A percentile compares a stretch with the other conserved stretches of the same genome.
These are phyloP conservation scores for Tapirus indicus DNA, from an alignment of 2,797 vertebrate species.

Conservation along the genomic window DNA sequence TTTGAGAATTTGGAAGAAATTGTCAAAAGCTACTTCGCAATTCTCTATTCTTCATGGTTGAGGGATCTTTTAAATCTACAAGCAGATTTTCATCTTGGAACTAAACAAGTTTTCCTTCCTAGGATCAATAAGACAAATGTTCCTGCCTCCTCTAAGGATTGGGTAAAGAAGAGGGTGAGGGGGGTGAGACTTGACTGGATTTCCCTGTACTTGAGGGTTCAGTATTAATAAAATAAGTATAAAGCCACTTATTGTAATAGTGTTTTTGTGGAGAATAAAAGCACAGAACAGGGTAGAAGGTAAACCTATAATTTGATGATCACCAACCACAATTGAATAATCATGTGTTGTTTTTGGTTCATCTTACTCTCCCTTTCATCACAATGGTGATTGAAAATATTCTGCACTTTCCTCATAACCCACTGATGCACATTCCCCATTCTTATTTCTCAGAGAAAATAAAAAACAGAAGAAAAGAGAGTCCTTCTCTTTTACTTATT, in stretches of 20 bases:
- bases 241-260: neutral
- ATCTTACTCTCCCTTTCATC: neutral
- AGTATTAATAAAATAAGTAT: neutral
- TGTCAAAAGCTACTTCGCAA: neutral
- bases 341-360: neutral
- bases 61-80: slow-evolving; percentile 5
- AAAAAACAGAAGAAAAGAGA: neutral
- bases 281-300: neutral
- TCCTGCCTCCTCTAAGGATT: neutral
- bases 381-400: neutral
- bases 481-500: neutral
- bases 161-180: neutral
- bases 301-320: neutral
- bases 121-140: neutral
- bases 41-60: neutral
- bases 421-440: fast-evolving
- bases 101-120: neutral
- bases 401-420: neutral
- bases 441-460: neutral
- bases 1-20: neutral
- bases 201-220: neutral
- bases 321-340: neutral
- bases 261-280: neutral
- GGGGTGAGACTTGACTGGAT: neutral
- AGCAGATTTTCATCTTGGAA: neutral